These are phyloP conservation scores for Baccha elongata DNA, from an alignment of 2,888 invertebrate genomes.

Conservation along the genomic window DNA sequence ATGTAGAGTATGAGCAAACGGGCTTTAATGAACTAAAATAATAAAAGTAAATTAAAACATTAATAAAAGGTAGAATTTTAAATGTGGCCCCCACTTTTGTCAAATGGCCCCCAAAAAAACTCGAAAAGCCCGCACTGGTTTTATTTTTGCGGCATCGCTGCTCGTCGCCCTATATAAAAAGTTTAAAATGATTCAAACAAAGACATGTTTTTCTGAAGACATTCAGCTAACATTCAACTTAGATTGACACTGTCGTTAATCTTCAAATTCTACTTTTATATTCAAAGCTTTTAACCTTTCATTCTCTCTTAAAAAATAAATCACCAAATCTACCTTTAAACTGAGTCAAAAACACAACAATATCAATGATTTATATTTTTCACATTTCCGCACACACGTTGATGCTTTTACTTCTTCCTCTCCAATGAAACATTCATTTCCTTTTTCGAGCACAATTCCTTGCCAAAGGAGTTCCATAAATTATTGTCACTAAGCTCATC, in stretches of 20 bases:
- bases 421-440: constrained; percentile 44
- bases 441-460: constrained; percentile 27
- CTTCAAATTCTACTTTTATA: background rate
- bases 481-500: constrained; percentile 57
- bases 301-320: constrained; percentile 13
- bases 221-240: too few relatives aligned
- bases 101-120: too few relatives aligned
- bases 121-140: too few relatives aligned
- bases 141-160: too few relatives aligned
- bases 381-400: constrained; percentile 28
- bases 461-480: constrained; percentile 52
- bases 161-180: too few relatives aligned
- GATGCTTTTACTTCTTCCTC: background rate
- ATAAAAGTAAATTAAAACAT: too few relatives aligned
- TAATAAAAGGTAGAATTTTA: too few relatives aligned
- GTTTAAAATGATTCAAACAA: too few relatives aligned
- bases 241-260: background rate
- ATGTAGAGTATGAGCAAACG: too few relatives aligned
- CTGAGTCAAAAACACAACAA: constrained; percentile 24
- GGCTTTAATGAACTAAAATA: too few relatives aligned
- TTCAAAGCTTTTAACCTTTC: constrained; percentile 35
- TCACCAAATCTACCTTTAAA: constrained; percentile 29
- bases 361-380: constrained; percentile 47
- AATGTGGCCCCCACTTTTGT: too few relatives aligned
- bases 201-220: too few relatives aligned